phyloP scores from a whole-genome alignment of 2,113 vertebrate species.

The Crotalus viridis region DNA sequence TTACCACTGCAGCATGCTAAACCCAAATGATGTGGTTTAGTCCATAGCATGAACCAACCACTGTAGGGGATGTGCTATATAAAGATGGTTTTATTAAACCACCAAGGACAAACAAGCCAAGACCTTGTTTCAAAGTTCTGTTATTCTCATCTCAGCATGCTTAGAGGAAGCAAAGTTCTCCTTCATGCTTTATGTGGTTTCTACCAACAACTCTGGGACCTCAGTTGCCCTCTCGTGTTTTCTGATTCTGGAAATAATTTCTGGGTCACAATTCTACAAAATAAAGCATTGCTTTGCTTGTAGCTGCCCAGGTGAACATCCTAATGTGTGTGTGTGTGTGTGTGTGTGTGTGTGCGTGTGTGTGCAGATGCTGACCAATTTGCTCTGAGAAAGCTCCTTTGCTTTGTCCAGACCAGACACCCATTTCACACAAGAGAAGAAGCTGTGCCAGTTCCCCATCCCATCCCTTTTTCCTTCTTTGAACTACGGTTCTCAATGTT shows the following conservation, averaged over 20 bases:
- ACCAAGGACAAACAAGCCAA: neutral
- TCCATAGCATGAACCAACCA: neutral
- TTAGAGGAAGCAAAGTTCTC: neutral
- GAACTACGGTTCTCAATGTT: constrained; percentile 10
- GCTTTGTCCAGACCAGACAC: neutral
- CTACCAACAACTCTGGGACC: neutral
- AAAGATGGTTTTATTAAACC: neutral
- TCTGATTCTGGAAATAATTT: neutral
- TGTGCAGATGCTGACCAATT: neutral
- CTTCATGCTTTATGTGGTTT: neutral
- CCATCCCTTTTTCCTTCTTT: constrained; percentile 15
- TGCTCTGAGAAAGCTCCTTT: neutral
- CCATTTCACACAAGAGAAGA: neutral
- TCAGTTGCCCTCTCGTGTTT: neutral
- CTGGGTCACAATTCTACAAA: neutral
- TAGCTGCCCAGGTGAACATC: neutral
- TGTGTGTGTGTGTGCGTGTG: too few species aligned
- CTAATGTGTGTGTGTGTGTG: too few species aligned
- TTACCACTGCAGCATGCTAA: neutral
- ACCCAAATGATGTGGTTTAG: neutral
- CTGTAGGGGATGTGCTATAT: neutral
- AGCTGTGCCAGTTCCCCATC: neutral
- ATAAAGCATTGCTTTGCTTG: neutral
- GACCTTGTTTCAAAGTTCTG: neutral
- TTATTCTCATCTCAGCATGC: too few species aligned